A percentile compares a stretch with the other conserved stretches of the same genome.
phyloP scores from a whole-genome alignment of 2,797 vertebrate genomes.

The Tragopan temminckii region DNA sequence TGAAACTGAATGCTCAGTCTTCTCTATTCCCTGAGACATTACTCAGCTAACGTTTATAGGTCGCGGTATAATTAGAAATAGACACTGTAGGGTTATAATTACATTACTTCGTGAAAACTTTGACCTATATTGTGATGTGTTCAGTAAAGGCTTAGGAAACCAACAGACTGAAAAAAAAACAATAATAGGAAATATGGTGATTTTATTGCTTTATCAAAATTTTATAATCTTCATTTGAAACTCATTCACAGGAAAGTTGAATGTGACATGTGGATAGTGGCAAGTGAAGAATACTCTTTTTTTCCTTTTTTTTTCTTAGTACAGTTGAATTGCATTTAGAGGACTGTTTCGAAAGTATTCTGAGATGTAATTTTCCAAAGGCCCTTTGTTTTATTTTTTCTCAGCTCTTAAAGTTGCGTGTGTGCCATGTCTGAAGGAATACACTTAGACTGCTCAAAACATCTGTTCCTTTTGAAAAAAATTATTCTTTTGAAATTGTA shows the following conservation, averaged over 20 bases:
- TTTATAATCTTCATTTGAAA: not conserved
- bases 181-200: not conserved
- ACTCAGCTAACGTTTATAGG: conserved; percentile 53
- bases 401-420: not conserved
- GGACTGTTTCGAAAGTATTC: not conserved
- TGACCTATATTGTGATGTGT: conserved; percentile 38
- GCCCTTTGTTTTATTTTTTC: conserved; percentile 16
- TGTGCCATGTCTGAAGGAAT: not conserved
- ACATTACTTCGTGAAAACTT: conserved; percentile 21
- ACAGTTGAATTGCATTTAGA: not conserved
- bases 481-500: conserved; percentile 24
- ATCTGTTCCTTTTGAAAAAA: conserved; percentile 1
- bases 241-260: not conserved
- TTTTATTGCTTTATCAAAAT: not conserved
- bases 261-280: not conserved
- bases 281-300: no score
- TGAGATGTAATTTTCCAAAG: not conserved
- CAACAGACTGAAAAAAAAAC: conserved; percentile 14
- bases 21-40: conserved; percentile 23
- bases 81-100: conserved; percentile 22
- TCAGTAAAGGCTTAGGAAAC: conserved; percentile 45
- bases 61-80: conserved; percentile 56
- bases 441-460: not conserved
- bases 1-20: conserved; percentile 36
- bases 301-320: not conserved